Evolutionary conservation across 2,888 invertebrate species (phyloP), one percentile per base, ranked within the genome.

Genomic region (Polymixis flavicincta): DNA sequence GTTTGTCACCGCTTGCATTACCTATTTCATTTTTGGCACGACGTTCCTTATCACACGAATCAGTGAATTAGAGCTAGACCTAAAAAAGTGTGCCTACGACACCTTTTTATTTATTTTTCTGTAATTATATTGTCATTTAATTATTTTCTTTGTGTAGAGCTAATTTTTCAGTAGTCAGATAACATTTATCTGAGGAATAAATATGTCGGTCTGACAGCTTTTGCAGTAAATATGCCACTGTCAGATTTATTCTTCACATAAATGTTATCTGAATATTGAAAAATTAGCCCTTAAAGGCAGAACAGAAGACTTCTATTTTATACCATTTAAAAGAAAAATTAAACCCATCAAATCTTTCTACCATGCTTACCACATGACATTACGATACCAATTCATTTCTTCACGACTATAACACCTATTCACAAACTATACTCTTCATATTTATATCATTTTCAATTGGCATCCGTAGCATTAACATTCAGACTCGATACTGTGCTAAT

Each of bases 391-490:
- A 71, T 71, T 60, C 67, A 48, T 17, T 32, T 14, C 9, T 3
- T 19, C 13, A 19, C 0, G 13, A 81, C 78, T 87, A 63, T 74
- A 83, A 7, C 19, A 37, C 37, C 57, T 61, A 76, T 66, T 74
- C 54, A n/a, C 28, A 67, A 65, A 69, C 45, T 42, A 22, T 45
- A 19, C 66, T 75, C 66, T 63, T 80, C 64, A 71, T 74, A 52
- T 82, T 66, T 79, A 74, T 84, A 82, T 83, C 75, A 80, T 85
- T 87, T 87, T 88, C 88, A 89, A 88, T 90, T 86, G 88, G 85
- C 89, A 86, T 71, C 83, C 71, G 79, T 76, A 69, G 45, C 74
- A 86, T 86, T 85, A 74, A 80, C 75, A 87, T 84, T 81, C 86
- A 84, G 70, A 63, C 69, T 70, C 74, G 76, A 87, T 83, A 82